Base-by-base conservation (phyloP, 2,797 vertebrate genomes). In the Macropodus opercularis region DNA sequence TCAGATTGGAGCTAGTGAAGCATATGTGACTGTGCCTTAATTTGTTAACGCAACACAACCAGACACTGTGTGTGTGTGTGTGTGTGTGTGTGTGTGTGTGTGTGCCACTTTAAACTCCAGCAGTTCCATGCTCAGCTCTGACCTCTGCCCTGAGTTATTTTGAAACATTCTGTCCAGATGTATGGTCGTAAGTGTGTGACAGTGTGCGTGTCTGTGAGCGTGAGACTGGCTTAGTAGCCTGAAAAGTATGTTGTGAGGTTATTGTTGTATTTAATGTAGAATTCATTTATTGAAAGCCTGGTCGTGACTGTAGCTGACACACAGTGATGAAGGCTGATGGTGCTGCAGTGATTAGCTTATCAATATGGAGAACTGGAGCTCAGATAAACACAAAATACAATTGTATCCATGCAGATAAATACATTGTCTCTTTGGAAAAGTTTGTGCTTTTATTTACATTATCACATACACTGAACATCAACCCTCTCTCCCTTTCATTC, bases 161-260 rank as follows among this genome's bases (percentile, higher is more conserved):
- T 72, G 50, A 44, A 41, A 23, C 29, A 17, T 7, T 38, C 19
- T 17, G 29, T 42, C 55, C 69, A 74, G 69, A 66, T 74, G 52
- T 79, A 64, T 62, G 48, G 13, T 43, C 2, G 34, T 38, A 13
- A 6, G 0, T 18, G 13, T 19, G 31, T 19, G 23, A 26, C 9
- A 50, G 11, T 17, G 11, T 31, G 19, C n/a, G n/a, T n/a, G n/a
- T n/a, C n/a, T n/a, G n/a, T n/a, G n/a, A 15, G 47, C 39, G 24
- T 51, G 27, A 17, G 46, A 4, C 29, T 42, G 29, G 3, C 32
- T 51, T 32, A 31, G 3, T 3, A 31, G 11, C 10, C 11, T 31
- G 29, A 3, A 18, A 8, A 22, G 8, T 15, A 32, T 38, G 46
- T 53, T 22, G 27, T 23, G 24, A n/a, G 23, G 4, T 3, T 18